These are phyloP conservation scores for Drosophila pseudotalamancana DNA, from an alignment of 2,888 invertebrate genomes.

Conservation along the genomic window DNA sequence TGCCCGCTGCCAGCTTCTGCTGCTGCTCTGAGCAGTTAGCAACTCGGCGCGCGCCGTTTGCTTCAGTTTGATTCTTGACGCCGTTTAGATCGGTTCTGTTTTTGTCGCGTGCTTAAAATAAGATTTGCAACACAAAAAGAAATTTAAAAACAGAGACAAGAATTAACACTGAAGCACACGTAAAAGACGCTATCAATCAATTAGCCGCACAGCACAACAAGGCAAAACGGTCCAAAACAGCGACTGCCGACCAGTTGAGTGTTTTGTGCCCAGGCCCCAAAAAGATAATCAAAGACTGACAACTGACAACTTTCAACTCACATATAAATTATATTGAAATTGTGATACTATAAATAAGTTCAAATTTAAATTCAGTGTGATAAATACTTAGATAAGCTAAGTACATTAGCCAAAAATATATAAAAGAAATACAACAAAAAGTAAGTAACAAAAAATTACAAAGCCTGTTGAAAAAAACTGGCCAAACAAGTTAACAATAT, in stretches of 20 bases:
- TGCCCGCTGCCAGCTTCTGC: slow-evolving; percentile 16
- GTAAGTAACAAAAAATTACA: slow-evolving; percentile 54
- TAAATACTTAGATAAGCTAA: slow-evolving; percentile 47
- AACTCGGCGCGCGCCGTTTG: slow-evolving; percentile 57
- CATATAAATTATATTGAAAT: slow-evolving; percentile 27
- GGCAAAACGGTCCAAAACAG: slow-evolving; percentile 47
- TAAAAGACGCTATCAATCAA: slow-evolving; percentile 11
- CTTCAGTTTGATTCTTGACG: slow-evolving; percentile 84
- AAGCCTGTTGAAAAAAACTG: slow-evolving; percentile 45
- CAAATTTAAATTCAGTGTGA: slow-evolving; percentile 46
- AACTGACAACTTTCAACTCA: slow-evolving; percentile 4
- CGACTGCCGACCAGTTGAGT: slow-evolving; percentile 63
- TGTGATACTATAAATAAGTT: slow-evolving; percentile 67
- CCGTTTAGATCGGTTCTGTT: slow-evolving; percentile 84
- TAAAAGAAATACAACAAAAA: slow-evolving; percentile 27
- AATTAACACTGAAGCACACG: slow-evolving; percentile 12
- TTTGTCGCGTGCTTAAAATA: slow-evolving; percentile 38
- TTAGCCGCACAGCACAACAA: background rate
- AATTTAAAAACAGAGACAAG: slow-evolving; percentile 12
- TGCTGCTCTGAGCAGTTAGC: slow-evolving; percentile 27
- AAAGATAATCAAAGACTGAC: too few relatives aligned
- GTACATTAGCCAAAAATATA: slow-evolving; percentile 31
- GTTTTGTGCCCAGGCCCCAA: slow-evolving; percentile 52
- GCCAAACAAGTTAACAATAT: slow-evolving; percentile 58
- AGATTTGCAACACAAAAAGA: background rate